Conservation (phyloP, 2,797 vertebrate species). For the Sebastiscus tertius region DNA sequence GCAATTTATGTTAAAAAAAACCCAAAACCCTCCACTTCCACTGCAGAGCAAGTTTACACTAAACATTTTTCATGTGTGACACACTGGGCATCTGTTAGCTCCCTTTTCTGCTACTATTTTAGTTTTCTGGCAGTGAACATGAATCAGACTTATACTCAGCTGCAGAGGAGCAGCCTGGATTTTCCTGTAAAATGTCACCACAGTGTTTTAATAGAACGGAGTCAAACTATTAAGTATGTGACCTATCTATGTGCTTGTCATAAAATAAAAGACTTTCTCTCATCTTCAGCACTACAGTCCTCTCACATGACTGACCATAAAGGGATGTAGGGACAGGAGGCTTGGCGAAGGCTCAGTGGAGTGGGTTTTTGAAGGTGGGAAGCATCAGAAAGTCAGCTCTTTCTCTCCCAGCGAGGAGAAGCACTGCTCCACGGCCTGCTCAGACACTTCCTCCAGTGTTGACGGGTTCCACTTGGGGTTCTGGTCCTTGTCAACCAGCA, state of each 20-base stretch:
- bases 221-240: background rate
- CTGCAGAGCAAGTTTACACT: conserved; percentile 1
- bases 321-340: conserved; percentile 21
- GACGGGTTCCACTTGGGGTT: conserved; percentile 87
- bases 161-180: conserved; percentile 3
- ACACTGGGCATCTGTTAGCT: background rate
- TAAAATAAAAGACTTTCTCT: background rate
- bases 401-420: conserved; percentile 86
- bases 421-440: conserved; percentile 82
- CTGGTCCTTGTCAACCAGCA: conserved; percentile 80
- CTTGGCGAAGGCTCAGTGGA: conserved; percentile 22
- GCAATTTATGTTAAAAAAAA: background rate
- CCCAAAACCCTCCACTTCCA: background rate
- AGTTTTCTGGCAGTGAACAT: background rate
- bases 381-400: conserved; percentile 82
- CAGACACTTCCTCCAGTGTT: conserved; percentile 84
- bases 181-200: background rate
- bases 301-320: background rate
- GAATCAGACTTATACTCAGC: conserved; percentile 10
- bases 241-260: background rate
- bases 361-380: background rate
- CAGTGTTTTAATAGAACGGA: background rate
- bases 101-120: background rate
- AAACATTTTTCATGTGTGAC: background rate
- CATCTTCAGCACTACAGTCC: background rate